Evolutionary conservation across 2,797 vertebrate species (phyloP).

Genomic region (Babyrousa celebensis): DNA sequence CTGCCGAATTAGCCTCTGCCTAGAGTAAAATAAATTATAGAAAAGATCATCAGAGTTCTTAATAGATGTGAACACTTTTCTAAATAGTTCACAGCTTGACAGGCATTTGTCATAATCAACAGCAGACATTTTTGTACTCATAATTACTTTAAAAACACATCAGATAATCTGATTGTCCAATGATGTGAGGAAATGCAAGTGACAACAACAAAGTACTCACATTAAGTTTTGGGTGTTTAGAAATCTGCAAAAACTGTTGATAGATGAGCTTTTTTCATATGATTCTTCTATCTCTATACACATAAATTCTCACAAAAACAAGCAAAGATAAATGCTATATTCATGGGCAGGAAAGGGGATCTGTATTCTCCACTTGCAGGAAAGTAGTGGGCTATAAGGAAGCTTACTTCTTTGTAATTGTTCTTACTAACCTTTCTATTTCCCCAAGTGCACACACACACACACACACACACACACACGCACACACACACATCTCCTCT

Average conservation of each 20-base stretch:
- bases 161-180: slow-evolving; percentile 55
- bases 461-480: neutral
- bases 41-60: slow-evolving; percentile 23
- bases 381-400: neutral
- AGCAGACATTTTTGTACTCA: neutral
- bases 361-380: neutral
- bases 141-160: slow-evolving; percentile 61
- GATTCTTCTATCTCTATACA: neutral
- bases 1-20: neutral
- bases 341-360: neutral
- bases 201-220: neutral
- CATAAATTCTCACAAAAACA: neutral
- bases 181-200: neutral
- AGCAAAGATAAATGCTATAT: neutral
- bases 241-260: neutral
- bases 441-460: neutral
- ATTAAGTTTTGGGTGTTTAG: slow-evolving; percentile 32
- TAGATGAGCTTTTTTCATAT: neutral
- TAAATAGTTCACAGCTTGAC: slow-evolving; percentile 48
- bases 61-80: slow-evolving; percentile 29
- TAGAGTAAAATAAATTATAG: slow-evolving; percentile 66
- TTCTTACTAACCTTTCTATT: neutral
- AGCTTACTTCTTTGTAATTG: neutral
- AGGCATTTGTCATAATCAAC: slow-evolving; percentile 70
- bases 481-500: neutral